A percentile compares a stretch with the other conserved stretches of the same genome.
Conservation (phyloP, 1,140 invertebrate species). For the Apis cerana region DNA sequence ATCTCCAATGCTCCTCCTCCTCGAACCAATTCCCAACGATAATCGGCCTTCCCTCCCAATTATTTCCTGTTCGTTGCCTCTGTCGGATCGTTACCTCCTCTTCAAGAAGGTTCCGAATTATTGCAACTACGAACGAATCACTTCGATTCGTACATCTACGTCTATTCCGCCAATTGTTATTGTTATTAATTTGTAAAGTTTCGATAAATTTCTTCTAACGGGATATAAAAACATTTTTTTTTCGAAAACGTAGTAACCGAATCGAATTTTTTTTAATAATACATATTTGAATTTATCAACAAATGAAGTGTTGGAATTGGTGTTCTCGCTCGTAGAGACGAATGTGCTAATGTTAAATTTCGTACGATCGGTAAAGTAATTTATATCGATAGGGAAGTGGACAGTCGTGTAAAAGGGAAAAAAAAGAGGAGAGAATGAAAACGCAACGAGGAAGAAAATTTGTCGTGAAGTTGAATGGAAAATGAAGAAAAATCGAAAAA, state of each 20-base stretch:
- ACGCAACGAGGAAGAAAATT: neutral
- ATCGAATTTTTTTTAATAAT: too few species aligned
- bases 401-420: neutral
- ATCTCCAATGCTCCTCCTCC: neutral
- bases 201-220: neutral
- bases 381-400: neutral
- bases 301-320: too few species aligned
- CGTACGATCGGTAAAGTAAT: neutral
- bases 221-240: neutral
- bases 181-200: neutral
- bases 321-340: too few species aligned
- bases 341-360: neutral
- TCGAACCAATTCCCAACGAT: conserved; percentile 4
- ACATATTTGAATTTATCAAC: too few species aligned
- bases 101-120: neutral
- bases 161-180: neutral
- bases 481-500: neutral
- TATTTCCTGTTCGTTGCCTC: neutral
- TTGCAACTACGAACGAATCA: neutral
- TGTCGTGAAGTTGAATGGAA: neutral
- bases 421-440: too few species aligned
- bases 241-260: neutral
- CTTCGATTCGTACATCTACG: neutral
- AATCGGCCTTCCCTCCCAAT: neutral
- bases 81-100: neutral